Percentiles rank a stretch among this genome's conserved stretches.
These are phyloP conservation scores for Diaperis boleti DNA, from an alignment of 2,888 invertebrate genomes.

Conservation along the genomic window DNA sequence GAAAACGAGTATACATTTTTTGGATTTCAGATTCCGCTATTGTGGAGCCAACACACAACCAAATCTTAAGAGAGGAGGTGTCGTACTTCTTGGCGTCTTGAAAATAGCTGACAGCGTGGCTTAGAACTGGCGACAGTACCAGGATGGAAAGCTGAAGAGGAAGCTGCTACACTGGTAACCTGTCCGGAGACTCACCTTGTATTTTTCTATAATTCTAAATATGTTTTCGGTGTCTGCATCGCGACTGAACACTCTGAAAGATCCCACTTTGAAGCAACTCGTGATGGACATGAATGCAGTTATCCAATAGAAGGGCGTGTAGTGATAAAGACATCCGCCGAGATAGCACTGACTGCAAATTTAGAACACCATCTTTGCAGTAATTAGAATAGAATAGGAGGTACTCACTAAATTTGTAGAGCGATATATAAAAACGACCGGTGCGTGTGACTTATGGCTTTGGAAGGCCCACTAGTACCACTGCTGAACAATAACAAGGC, in stretches of 20 bases:
- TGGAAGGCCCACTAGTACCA: slow-evolving; percentile 59
- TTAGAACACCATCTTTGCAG: no score
- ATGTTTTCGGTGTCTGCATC: slow-evolving; percentile 46
- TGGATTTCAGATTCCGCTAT: background rate
- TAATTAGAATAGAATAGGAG: no score
- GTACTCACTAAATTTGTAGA: background rate
- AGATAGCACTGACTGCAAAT: no score
- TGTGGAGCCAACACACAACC: slow-evolving; percentile 6
- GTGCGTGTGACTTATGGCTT: slow-evolving; percentile 55
- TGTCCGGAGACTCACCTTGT: slow-evolving; percentile 42
- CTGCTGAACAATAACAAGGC: slow-evolving; percentile 59
- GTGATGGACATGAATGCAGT: slow-evolving; percentile 48
- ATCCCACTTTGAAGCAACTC: slow-evolving; percentile 47
- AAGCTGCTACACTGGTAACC: background rate
- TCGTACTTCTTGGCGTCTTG: slow-evolving; percentile 1
- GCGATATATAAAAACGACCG: slow-evolving; percentile 36
- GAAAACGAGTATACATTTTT: background rate
- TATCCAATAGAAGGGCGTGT: slow-evolving; percentile 57
- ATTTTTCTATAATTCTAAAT: slow-evolving; percentile 49
- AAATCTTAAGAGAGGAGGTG: slow-evolving; percentile 10
- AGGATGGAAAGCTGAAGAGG: slow-evolving; percentile 15
- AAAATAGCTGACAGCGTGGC: slow-evolving; percentile 42
- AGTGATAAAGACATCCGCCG: slow-evolving; percentile 34
- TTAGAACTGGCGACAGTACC: slow-evolving; percentile 45
- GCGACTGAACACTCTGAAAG: slow-evolving; percentile 46